A percentile compares a stretch with the other conserved stretches of the same genome.
Conservation (phyloP, 2,113 vertebrate species). For the Conger conger region DNA sequence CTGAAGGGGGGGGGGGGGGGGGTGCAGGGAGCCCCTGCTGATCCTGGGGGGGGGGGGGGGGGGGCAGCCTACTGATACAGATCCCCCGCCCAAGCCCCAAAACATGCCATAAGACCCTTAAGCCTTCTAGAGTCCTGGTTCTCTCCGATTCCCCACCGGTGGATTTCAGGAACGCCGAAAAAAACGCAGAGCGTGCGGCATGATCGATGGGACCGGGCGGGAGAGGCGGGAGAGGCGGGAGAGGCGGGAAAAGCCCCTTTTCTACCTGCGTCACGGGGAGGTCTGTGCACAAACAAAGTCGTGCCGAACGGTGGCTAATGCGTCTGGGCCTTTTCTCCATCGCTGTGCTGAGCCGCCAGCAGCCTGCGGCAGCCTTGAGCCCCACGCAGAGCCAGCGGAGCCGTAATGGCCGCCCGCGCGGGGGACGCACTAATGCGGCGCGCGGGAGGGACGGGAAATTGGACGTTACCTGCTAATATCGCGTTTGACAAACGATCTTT, state of each 20-base stretch:
- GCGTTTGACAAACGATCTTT: constrained; percentile 45
- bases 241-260: no score
- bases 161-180: background rate
- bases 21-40: no score
- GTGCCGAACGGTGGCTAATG: background rate
- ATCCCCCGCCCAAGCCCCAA: no score
- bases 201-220: background rate
- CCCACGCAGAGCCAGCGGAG: constrained; percentile 38
- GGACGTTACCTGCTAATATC: constrained; percentile 53
- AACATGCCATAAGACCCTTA: no score
- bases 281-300: background rate
- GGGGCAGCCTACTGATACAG: no score
- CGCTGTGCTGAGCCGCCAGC: background rate
- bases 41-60: no score
- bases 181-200: background rate
- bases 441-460: constrained; percentile 51
- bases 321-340: background rate
- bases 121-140: no score
- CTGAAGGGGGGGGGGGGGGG: no score
- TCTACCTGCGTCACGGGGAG: background rate
- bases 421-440: constrained; percentile 44
- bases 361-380: background rate
- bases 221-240: no score
- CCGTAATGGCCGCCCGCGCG: constrained; percentile 39
- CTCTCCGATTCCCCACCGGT: background rate